Conservation (phyloP, 2,797 vertebrate genomes). For the Labeo calbasu region DNA sequence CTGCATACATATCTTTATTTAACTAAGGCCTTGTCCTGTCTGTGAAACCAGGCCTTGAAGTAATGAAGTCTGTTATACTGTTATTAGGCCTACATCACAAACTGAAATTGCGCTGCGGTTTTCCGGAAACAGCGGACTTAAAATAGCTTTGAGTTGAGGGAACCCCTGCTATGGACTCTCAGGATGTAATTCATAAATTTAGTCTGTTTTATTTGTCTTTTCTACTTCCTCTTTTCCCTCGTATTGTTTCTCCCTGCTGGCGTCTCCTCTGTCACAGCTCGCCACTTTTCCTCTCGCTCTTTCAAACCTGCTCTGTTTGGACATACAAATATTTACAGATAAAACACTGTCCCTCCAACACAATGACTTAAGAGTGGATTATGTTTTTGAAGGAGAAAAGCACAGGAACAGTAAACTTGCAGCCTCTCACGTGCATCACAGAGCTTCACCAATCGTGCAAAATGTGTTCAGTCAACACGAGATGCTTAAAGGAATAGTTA, state of each 20-base stretch:
- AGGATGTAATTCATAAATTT: slow-evolving; percentile 60
- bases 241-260: slow-evolving; percentile 49
- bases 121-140: not conserved
- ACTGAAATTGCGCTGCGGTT: not conserved
- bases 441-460: not conserved
- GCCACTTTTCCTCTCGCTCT: slow-evolving; percentile 27
- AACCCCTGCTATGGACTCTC: slow-evolving; percentile 37
- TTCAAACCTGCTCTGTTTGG: slow-evolving; percentile 1
- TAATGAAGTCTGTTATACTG: not conserved
- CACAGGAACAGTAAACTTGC: not conserved
- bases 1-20: no score
- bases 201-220: slow-evolving; percentile 54
- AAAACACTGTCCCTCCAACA: not conserved
- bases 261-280: slow-evolving; percentile 39
- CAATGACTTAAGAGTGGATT: not conserved
- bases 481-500: not conserved
- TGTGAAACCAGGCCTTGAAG: no score
- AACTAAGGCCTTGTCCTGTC: no score
- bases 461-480: rapidly evolving
- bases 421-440: not conserved
- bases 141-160: slow-evolving; percentile 17
- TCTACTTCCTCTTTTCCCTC: slow-evolving; percentile 44
- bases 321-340: not conserved
- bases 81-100: not conserved
- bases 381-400: not conserved